Conservation (phyloP, 2,797 vertebrate genomes). For the Myoxocephalus aenaeus region DNA sequence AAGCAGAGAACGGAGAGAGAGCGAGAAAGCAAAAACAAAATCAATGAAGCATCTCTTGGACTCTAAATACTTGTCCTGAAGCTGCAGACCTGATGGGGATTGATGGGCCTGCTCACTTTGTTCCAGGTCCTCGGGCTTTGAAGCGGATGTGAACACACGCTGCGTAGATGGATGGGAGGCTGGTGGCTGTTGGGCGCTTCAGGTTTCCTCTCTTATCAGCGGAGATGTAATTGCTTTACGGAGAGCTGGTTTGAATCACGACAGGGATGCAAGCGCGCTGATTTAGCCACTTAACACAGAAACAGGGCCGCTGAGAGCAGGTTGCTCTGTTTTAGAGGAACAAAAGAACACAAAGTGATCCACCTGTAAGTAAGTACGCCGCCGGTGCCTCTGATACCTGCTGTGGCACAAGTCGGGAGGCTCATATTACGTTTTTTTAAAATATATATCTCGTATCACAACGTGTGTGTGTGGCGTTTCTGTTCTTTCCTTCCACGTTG, state of each 20-base stretch:
- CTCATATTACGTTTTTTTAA: not conserved
- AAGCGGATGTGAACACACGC: slow-evolving; percentile 55
- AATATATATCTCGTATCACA: not conserved
- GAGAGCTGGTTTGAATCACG: slow-evolving; percentile 73
- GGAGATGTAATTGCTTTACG: slow-evolving; percentile 81
- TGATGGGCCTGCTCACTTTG: slow-evolving; percentile 64
- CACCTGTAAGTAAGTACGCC: slow-evolving; percentile 29
- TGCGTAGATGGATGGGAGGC: slow-evolving; percentile 66
- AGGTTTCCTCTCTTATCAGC: slow-evolving; percentile 74
- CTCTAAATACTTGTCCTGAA: slow-evolving; percentile 51
- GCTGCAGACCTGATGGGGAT: slow-evolving; percentile 25
- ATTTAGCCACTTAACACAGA: slow-evolving; percentile 74
- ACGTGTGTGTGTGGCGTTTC: not conserved
- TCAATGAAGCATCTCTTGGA: slow-evolving; percentile 57
- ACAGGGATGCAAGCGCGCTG: slow-evolving; percentile 64
- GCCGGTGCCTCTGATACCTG: not conserved
- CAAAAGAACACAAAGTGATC: slow-evolving; percentile 50
- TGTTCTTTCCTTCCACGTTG: not conserved
- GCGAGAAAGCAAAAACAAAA: slow-evolving; percentile 38
- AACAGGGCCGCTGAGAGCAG: slow-evolving; percentile 58
- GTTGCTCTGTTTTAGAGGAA: slow-evolving; percentile 57
- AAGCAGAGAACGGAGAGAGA: slow-evolving; percentile 11
- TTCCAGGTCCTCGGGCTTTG: slow-evolving; percentile 64
- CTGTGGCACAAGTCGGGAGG: not conserved
- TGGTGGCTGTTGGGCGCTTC: slow-evolving; percentile 60